Base-by-base conservation (phyloP, 2,113 vertebrate genomes). In the Lepus timidus region DNA sequence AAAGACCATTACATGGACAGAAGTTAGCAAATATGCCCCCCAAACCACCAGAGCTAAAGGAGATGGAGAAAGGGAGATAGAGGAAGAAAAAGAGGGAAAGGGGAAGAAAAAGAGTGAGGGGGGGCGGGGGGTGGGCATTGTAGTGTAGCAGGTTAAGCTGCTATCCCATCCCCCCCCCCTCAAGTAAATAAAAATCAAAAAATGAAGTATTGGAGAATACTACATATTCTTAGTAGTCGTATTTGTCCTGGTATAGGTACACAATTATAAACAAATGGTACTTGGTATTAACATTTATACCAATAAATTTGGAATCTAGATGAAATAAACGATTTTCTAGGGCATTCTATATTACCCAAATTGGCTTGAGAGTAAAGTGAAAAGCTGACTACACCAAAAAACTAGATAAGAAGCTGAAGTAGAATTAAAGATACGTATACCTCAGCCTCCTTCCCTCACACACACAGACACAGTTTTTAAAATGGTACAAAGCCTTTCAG, bases 261-360 rank as follows among this genome's bases (percentile, higher is more conserved):
- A 52, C 74, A 88, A 19, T 58, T 70, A 51, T 81, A 92, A 88
- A 68, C 36, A 93, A 85, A n/a, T 93, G 49, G 20, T 51, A 85
- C 85, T 95, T 95, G 68, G 13, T 64, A 68, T 96, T 93, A 93
- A 74, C 89, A 91, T 93, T 64, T 93, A 88, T 70, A 52, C 2
- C 36, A 90, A 36, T 86, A 70, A 29, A 86, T 95, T 87, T 94
- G 67, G n/a, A 95, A 89, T 1, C 19, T 51, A 39, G 71, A 61
- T 89, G 27, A 83, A 90, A 93, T 52, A 44, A 29, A 87, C 23
- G 81, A 51, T 88, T 83, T 97, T 92, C 44, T 91, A 85, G 51
- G 62, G 33, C 36, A 90, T 64, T 51, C 58, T 74, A 87, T 64
- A 75, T 73, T 55, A 88, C 33, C 58, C 78, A 96, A 92, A 71